These are phyloP conservation scores for Ptyas mucosa DNA, from an alignment of 2,113 vertebrate species.

Conservation along the genomic window DNA sequence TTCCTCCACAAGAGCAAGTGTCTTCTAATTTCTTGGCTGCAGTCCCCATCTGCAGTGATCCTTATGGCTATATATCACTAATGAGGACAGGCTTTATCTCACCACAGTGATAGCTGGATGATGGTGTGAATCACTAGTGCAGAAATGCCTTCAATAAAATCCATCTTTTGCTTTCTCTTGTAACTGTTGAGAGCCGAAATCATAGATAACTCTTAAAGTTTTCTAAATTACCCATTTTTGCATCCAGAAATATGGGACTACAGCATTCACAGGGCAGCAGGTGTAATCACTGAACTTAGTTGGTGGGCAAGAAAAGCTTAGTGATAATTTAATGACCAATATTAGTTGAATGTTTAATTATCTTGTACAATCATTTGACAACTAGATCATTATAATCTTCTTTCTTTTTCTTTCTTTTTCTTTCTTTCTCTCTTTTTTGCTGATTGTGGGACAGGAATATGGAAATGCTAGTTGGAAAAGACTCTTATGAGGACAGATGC, in stretches of 20 bases:
- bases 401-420: slow-evolving; percentile 3
- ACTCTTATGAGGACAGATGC: neutral
- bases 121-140: neutral
- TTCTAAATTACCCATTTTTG: slow-evolving; percentile 15
- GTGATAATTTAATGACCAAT: slow-evolving; percentile 17
- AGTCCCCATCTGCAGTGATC: too few species aligned
- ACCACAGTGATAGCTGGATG: neutral
- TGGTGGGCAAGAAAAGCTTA: slow-evolving; percentile 16
- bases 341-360: slow-evolving; percentile 4
- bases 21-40: too few species aligned
- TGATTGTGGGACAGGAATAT: neutral
- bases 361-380: slow-evolving; percentile 23
- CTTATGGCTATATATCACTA: neutral
- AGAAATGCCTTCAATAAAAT: neutral
- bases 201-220: neutral
- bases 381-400: neutral
- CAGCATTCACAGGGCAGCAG: neutral
- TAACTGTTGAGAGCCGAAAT: neutral
- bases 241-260: slow-evolving; percentile 5
- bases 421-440: neutral
- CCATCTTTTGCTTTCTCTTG: neutral
- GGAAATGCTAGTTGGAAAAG: neutral
- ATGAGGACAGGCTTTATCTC: neutral
- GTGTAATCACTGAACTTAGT: slow-evolving; percentile 10
- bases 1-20: too few species aligned